Conservation (phyloP, 2,113 vertebrate genomes). For the Pteropus alecto region DNA sequence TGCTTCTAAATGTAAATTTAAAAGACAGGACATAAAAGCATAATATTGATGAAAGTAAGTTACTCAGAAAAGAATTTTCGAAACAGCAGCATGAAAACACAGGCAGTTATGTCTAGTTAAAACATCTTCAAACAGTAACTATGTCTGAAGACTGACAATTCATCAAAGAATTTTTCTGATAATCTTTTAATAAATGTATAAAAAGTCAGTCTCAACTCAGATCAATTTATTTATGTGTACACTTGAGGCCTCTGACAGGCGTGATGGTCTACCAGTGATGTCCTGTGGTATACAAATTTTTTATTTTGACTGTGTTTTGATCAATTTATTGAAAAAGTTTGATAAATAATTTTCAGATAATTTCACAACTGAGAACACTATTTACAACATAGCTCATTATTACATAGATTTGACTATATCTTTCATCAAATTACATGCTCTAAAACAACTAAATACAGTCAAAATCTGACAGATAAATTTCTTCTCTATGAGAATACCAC, state of each 20-base stretch:
- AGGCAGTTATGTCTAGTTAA: neutral
- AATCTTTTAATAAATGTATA: neutral
- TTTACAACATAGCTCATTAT: neutral
- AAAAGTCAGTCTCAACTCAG: neutral
- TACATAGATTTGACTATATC: neutral
- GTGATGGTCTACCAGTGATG: neutral
- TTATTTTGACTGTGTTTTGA: constrained; percentile 1
- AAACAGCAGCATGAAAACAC: neutral
- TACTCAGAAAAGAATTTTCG: neutral
- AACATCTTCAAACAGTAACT: neutral
- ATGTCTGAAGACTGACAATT: neutral
- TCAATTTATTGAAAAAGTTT: neutral
- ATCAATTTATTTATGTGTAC: neutral
- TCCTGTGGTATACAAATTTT: neutral
- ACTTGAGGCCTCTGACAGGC: neutral
- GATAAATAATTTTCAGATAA: neutral
- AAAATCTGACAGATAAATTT: neutral
- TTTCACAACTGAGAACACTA: neutral
- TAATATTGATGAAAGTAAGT: neutral
- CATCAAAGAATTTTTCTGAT: neutral
- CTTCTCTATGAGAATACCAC: neutral
- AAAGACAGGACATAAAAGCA: neutral
- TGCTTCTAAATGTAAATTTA: neutral
- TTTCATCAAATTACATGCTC: neutral
- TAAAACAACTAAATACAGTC: neutral